phyloP scores from a whole-genome alignment of 2,113 vertebrate species.

The Choloepus hoffmanni region DNA sequence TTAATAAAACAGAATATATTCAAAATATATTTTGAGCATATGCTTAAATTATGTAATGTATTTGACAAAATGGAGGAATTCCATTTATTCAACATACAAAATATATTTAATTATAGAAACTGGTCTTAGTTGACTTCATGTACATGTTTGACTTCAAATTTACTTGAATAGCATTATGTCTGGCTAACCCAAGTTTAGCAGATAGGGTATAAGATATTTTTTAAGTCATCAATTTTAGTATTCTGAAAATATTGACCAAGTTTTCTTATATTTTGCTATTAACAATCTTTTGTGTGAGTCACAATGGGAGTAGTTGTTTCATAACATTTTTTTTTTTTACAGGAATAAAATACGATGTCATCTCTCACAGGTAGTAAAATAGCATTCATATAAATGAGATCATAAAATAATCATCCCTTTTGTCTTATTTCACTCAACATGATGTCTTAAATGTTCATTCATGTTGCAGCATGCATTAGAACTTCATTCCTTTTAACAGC shows the following conservation, averaged over 20 bases:
- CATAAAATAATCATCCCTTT: too few species aligned
- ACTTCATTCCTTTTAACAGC: too few species aligned
- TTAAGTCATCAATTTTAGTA: neutral
- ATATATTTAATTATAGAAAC: neutral
- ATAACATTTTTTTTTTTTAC: neutral
- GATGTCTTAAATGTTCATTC: too few species aligned
- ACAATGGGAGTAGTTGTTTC: neutral
- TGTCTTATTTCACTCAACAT: too few species aligned
- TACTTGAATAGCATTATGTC: neutral
- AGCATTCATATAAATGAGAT: too few species aligned
- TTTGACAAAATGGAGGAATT: neutral
- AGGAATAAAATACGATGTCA: neutral
- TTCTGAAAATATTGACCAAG: neutral
- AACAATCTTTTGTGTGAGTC: neutral
- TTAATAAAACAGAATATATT: neutral
- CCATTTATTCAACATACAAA: neutral
- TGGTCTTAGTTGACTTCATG: neutral
- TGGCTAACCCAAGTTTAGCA: neutral
- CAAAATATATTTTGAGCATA: neutral
- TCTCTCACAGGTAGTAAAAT: neutral
- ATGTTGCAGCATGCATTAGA: too few species aligned
- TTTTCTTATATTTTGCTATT: neutral
- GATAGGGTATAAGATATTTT: neutral
- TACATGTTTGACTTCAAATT: neutral
- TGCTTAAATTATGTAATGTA: neutral